Base-by-base conservation (phyloP, 2,113 vertebrate species). In the Otis tarda region DNA sequence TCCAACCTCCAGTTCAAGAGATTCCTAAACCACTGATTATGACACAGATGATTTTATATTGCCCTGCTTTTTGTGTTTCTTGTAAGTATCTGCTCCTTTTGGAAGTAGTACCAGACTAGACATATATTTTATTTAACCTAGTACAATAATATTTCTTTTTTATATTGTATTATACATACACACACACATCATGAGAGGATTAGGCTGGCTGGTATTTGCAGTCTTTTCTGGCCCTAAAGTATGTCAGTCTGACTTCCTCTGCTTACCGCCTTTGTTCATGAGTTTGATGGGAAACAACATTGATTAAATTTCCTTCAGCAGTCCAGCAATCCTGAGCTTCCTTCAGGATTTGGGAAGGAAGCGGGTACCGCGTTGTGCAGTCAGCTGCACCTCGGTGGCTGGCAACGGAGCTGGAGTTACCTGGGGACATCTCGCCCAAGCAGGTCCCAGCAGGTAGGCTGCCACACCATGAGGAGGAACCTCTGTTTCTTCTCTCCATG, bases 301-400 rank as follows among this genome's bases (percentile, higher is more conserved):
- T 33, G 39, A 85, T 78, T 82, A 75, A 20, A 63, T 82, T 92
- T 92, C 17, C 52, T 92, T 60, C 7, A 2, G 0, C 17, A 41
- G 8, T 85, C 49, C 7, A 3, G 17, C 25, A 57, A 49, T 73
- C 12, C 53, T 68, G 43, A 41, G 18, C 53, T 83, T 88, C 35
- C 35, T 73, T 60, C 57, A 69, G 63, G 57, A 68, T 43, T 27
- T 85, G 76, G 39, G 65, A 61, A 69, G 33, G 57, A 59, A 82
- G 70, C 0, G 0, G 28, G 18, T 8, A 12, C 53, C 6, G 3
- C 0, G 0, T 50, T 60, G 60, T 2, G 1, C 21, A 15, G 33
- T 30, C 0, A 0, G 23, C 24, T 69, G 50, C 3, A 2, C 23
- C 14, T 16, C 4, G 1, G 47, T 78, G 61, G 12, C 60, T 81